Conservation (phyloP, 30 jellyfish, hydroid and myxozoan species). For the Chironex yamaguchii region DNA sequence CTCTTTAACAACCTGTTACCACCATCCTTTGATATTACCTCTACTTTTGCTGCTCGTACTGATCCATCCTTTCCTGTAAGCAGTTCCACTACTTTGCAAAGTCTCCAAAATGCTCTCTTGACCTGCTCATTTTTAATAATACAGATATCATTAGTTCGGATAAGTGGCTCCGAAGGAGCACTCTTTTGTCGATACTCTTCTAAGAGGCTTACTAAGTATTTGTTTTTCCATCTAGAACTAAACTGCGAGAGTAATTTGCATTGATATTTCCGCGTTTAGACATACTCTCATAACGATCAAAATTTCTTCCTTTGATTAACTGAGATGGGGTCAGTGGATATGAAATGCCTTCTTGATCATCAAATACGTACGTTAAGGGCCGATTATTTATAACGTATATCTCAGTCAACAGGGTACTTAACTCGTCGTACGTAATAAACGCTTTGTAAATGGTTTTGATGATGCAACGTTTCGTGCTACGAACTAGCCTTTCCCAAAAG, state of each 20-base stretch:
- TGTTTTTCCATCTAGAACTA: conserved; percentile 27
- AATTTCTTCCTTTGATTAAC: conserved; percentile 52
- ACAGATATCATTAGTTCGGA: conserved; percentile 7
- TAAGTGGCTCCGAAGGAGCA: conserved; percentile 17
- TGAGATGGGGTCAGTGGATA: conserved; percentile 61
- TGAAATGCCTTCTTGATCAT: conserved; percentile 12
- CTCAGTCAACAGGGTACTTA: conserved; percentile 32
- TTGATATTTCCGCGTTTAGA: conserved; percentile 37
- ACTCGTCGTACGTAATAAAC: conserved; percentile 3
- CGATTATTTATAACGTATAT: conserved; percentile 25
- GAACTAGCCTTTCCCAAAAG: conserved; percentile 23
- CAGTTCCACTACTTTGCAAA: conserved; percentile 57
- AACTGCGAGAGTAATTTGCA: conserved; percentile 12
- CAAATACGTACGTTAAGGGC: conserved; percentile 43
- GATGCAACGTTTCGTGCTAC: conserved; percentile 42
- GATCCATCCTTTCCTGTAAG: conserved; percentile 47
- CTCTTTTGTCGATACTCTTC: conserved; percentile 50
- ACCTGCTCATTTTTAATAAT: conserved; percentile 43
- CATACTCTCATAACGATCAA: conserved; percentile 28
- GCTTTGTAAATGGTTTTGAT: conserved; percentile 34
- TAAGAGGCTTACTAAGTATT: conserved; percentile 35
- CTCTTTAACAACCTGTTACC: conserved; percentile 30
- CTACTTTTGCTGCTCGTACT: conserved; percentile 37
- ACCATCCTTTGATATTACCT: conserved; percentile 7
- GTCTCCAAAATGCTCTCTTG: conserved; percentile 45